A percentile compares a stretch with the other conserved stretches of the same genome.
phyloP scores from a whole-genome alignment of 1,140 invertebrate genomes.

The Capitella teleta region DNA sequence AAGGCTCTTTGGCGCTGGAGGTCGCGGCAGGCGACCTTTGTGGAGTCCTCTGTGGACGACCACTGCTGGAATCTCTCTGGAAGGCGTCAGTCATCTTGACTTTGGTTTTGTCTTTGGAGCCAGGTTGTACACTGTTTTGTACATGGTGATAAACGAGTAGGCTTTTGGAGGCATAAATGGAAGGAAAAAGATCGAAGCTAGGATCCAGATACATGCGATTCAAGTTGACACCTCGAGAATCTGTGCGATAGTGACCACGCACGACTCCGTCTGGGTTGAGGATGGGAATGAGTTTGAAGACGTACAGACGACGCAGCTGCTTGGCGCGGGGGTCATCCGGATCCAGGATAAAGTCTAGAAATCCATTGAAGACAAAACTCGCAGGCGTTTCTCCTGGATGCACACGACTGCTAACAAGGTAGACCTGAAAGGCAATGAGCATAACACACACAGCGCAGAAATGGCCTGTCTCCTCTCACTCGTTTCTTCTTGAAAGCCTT shows the following conservation, averaged over 20 bases:
- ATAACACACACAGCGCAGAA: background rate
- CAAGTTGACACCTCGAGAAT: constrained; percentile 53
- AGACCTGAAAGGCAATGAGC: constrained; percentile 28
- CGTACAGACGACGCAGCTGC: constrained; percentile 55
- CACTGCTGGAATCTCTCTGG: background rate
- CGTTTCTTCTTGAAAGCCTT: constrained; percentile 47
- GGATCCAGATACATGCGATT: constrained; percentile 43
- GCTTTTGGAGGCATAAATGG: constrained; percentile 43
- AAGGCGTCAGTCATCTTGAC: background rate
- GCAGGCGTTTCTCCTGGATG: constrained; percentile 44
- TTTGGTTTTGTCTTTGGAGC: background rate
- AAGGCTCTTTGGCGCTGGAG: background rate
- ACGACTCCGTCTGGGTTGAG: constrained; percentile 86
- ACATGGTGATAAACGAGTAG: constrained; percentile 39
- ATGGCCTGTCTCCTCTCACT: constrained; percentile 15
- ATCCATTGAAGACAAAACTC: constrained; percentile 43
- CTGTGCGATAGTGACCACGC: constrained; percentile 78
- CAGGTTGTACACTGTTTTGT: constrained; percentile 7
- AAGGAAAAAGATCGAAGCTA: constrained; percentile 32
- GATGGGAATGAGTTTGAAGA: constrained; percentile 87
- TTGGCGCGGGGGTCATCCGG: constrained; percentile 36
- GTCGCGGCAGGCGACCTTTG: background rate
- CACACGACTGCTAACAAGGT: constrained; percentile 38
- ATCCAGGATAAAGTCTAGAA: constrained; percentile 39
- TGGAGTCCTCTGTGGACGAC: background rate